Base-by-base conservation (phyloP, 2,888 invertebrate species). In the Camponotus fellah region DNA sequence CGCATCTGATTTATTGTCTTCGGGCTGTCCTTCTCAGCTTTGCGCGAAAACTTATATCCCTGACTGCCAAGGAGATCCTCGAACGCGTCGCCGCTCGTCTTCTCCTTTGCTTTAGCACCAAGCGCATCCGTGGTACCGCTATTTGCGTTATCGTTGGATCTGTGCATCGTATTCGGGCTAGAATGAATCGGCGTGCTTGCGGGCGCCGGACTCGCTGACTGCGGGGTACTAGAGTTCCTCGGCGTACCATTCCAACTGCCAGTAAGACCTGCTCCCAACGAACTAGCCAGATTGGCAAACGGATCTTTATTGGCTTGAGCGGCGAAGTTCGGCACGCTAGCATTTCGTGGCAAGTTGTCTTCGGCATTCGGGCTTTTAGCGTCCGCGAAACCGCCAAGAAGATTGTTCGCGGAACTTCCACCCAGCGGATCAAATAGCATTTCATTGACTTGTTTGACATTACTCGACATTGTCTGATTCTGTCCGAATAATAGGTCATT, bases 1-100 rank as follows among this genome's bases (percentile, higher is more conserved):
- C 98, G 96, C 98, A 99, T 98, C 87, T 97, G 98, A 93, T 98
- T 99, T 92, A 99, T 98, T 2, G 99, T 98, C 90, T 96, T 96
- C 0, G 99, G 98, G 1, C 97, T 97, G 60, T 97, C 95, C 91
- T 97, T 97, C 68, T 97, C 97, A 8, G 96, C 95, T 65, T 96
- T 96, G 3, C 93, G 90, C 17, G 94, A 93, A 75, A 98, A 98
- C 87, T 97, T 97, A 93, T 98, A 99, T 0, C 98, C 98, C 93
- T 98, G 98, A 89, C 97, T 97, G 17, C 99, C 99, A 12, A 99
- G 95, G 26, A 99, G 95, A 94, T 99, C 99, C 32, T 98, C 98
- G 95, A 99, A 99, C 40, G 98, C 97, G 93, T 99, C 98, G 10
- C 95, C 95, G 0, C 96, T 92, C 2, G 93, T 85, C 82, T 94